A percentile compares a stretch with the other conserved stretches of the same genome.
These are phyloP conservation scores for Popillia japonica DNA, from an alignment of 1,140 invertebrate genomes.

Conservation along the genomic window DNA sequence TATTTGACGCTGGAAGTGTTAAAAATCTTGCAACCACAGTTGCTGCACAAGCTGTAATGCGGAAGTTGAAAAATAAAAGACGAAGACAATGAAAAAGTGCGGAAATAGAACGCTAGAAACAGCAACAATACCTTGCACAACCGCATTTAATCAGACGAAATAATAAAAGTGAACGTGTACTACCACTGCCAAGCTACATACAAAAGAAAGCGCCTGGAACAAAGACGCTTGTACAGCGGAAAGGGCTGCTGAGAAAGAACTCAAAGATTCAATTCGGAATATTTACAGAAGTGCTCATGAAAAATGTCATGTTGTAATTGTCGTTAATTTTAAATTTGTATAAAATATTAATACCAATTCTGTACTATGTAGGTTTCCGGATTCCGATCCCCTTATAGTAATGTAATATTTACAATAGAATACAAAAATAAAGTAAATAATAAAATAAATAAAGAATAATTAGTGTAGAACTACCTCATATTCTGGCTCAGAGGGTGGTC, in stretches of 20 bases:
- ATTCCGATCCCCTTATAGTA: no score
- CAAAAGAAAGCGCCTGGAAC: background rate
- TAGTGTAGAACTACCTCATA: no score
- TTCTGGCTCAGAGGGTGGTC: no score
- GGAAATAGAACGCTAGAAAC: background rate
- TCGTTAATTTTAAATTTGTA: no score
- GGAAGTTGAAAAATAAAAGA: background rate
- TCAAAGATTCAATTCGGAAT: background rate
- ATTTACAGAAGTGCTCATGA: background rate
- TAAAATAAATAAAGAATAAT: no score
- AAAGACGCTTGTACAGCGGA: background rate
- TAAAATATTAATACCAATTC: no score
- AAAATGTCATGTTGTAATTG: background rate
- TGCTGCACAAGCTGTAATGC: background rate
- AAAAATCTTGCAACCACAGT: background rate
- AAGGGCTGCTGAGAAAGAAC: background rate
- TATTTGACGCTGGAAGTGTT: background rate
- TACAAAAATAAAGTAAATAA: no score
- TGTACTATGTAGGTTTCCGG: no score
- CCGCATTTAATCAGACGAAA: constrained; percentile 18
- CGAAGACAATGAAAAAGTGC: background rate
- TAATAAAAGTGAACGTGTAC: background rate
- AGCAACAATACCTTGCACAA: constrained; percentile 13
- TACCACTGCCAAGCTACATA: background rate
- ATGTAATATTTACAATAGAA: no score